Evolutionary conservation across 2,888 invertebrate species (phyloP).

Genomic region (Aradus depressus): DNA sequence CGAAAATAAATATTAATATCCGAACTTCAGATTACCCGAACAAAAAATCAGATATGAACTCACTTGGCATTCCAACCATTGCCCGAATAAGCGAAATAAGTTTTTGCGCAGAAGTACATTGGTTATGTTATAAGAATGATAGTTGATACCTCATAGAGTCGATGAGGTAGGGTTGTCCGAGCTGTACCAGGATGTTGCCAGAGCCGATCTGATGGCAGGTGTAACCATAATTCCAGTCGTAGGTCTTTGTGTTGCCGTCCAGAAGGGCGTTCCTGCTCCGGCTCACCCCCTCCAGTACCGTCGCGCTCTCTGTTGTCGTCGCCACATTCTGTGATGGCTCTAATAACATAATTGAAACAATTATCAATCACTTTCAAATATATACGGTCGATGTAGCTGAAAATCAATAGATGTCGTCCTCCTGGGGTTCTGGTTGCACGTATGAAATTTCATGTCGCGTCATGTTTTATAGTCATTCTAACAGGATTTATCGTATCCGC

Average conservation of each 20-base stretch:
- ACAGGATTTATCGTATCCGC: no score
- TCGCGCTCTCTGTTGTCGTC: conserved; percentile 76
- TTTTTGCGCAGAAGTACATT: not conserved
- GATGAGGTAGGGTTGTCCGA: conserved; percentile 91
- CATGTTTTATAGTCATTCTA: no score
- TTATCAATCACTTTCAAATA: no score
- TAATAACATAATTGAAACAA: not conserved
- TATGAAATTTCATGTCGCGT: no score
- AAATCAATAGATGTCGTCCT: no score
- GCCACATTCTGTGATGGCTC: conserved; percentile 66
- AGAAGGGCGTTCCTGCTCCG: conserved; percentile 87
- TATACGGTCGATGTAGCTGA: no score
- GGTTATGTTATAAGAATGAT: not conserved
- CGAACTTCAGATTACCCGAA: no score
- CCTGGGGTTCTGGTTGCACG: no score
- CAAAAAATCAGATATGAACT: no score
- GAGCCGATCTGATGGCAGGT: conserved; percentile 94
- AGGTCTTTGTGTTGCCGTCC: conserved; percentile 88
- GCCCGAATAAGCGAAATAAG: not conserved
- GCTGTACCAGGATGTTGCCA: conserved; percentile 87
- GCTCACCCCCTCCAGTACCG: conserved; percentile 90
- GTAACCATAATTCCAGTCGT: conserved; percentile 98
- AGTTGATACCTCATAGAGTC: conserved; percentile 59
- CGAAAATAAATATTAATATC: no score
- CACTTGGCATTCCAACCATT: not conserved